Evolutionary conservation across 2,888 invertebrate species (phyloP).

Genomic region (Harpalus rubripes): DNA sequence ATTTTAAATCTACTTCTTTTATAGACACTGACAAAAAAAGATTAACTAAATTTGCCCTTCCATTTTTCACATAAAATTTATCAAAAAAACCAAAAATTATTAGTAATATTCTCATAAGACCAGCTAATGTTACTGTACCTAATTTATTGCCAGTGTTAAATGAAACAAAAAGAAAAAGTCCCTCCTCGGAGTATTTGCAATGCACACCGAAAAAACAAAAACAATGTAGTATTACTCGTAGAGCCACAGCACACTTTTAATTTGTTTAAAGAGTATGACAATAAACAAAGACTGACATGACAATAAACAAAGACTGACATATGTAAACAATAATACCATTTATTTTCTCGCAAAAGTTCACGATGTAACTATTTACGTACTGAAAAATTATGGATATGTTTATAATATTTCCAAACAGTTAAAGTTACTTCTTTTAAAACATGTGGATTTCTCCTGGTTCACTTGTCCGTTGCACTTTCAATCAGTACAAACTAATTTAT

Average conservation of each 20-base stretch:
- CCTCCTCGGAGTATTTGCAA: too few species aligned
- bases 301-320: conserved; percentile 30
- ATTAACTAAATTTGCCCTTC: neutral
- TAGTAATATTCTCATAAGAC: neutral
- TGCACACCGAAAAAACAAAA: neutral
- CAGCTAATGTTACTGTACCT: neutral
- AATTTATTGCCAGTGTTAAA: neutral
- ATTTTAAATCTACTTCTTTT: too few species aligned
- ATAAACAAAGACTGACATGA: too few species aligned
- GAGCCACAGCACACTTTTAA: conserved; percentile 40
- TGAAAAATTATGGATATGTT: conserved; percentile 20
- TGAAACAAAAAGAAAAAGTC: neutral
- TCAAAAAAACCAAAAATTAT: neutral
- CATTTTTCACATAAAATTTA: neutral
- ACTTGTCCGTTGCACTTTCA: neutral
- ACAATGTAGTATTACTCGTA: neutral
- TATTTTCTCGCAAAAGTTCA: conserved; percentile 17
- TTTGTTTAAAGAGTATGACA: conserved; percentile 38
- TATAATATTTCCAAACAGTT: neutral
- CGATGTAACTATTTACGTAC: neutral
- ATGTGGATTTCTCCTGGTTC: neutral
- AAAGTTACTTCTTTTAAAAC: conserved; percentile 17
- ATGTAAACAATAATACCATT: conserved; percentile 19
- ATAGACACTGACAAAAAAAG: too few species aligned
- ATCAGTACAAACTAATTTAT: neutral